Percentiles rank a stretch among this genome's conserved stretches.
Evolutionary conservation across 2,797 vertebrate species (phyloP).

Genomic region (Hippocampus kuda): DNA sequence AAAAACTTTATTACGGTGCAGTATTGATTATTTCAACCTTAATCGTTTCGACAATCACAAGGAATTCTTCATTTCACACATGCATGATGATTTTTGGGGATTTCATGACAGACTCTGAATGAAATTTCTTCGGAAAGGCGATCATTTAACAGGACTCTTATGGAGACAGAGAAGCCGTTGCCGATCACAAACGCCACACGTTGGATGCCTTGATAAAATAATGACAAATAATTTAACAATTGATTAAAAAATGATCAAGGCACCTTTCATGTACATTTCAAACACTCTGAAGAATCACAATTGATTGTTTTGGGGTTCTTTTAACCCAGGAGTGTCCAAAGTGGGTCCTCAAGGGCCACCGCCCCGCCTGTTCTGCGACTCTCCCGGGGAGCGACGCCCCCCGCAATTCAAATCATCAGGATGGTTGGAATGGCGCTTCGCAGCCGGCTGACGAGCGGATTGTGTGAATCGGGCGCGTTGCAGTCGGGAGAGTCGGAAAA

Average conservation of each 20-base stretch:
- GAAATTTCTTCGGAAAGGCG: neutral
- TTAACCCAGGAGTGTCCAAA: neutral
- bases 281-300: neutral
- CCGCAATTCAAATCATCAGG: too few relatives aligned
- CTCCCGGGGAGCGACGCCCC: too few relatives aligned
- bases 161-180: neutral
- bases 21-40: neutral
- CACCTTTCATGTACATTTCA: neutral
- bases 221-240: neutral
- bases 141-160: neutral
- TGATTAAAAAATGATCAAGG: neutral
- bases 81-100: neutral
- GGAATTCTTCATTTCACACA: neutral
- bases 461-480: too few relatives aligned
- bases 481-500: too few relatives aligned
- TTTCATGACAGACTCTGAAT: neutral
- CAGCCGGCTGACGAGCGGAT: too few relatives aligned
- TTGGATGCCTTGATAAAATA: neutral
- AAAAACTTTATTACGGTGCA: slow-evolving; percentile 1
- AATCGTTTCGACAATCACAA: too few relatives aligned
- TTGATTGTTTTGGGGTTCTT: neutral
- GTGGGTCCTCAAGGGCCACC: too few relatives aligned
- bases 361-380: too few relatives aligned
- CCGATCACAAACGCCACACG: neutral
- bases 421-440: too few relatives aligned